These are phyloP conservation scores for Cataglyphis hispanica DNA, from an alignment of 1,140 invertebrate genomes.

Conservation along the genomic window DNA sequence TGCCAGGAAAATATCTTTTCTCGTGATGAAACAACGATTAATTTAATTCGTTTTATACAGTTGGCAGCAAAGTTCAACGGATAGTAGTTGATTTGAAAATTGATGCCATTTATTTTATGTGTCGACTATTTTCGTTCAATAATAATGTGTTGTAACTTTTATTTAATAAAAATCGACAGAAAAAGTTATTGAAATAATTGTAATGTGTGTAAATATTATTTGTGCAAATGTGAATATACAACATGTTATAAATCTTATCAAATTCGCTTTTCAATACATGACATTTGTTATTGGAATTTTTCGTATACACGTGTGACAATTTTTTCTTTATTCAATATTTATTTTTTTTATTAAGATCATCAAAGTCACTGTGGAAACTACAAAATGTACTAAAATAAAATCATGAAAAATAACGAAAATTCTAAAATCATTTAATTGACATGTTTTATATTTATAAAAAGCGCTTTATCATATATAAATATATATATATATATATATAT, in stretches of 20 bases:
- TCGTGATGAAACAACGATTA: background rate
- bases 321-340: background rate
- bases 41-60: background rate
- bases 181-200: too few species aligned
- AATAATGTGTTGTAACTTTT: background rate
- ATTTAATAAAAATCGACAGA: constrained; percentile 11
- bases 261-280: background rate
- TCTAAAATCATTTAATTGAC: background rate
- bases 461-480: too few species aligned
- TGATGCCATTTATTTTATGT: background rate
- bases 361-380: background rate
- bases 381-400: background rate
- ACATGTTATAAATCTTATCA: background rate
- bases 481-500: too few species aligned
- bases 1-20: too few species aligned
- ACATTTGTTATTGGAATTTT: background rate
- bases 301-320: too few species aligned
- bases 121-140: background rate
- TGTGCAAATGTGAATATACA: background rate
- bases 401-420: background rate
- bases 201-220: background rate
- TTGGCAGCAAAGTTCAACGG: constrained; percentile 37
- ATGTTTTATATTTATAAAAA: too few species aligned
- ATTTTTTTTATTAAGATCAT: background rate
- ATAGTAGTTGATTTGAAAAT: constrained; percentile 20